These are phyloP conservation scores for Myotis myotis DNA, from an alignment of 2,797 vertebrate genomes.

Conservation along the genomic window DNA sequence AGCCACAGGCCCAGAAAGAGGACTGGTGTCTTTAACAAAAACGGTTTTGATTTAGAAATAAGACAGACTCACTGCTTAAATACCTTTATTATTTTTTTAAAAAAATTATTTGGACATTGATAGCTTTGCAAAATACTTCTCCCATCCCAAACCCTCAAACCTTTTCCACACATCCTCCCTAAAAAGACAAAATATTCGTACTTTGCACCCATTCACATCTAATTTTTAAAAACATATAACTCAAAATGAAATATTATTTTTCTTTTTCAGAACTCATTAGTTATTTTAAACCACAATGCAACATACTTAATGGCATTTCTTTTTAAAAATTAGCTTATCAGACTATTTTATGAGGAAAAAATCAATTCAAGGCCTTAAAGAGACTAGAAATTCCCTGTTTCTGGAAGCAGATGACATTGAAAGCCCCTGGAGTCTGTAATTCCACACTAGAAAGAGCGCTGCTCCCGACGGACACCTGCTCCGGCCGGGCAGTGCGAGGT, in stretches of 20 bases:
- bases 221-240: conserved; percentile 77
- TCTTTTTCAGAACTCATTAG: conserved; percentile 41
- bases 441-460: conserved; percentile 8
- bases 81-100: conserved; percentile 80
- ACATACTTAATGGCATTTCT: conserved; percentile 69
- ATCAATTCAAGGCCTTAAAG: conserved; percentile 72
- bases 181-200: conserved; percentile 74
- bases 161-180: conserved; percentile 68
- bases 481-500: not conserved
- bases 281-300: conserved; percentile 71
- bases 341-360: conserved; percentile 73
- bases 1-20: not conserved
- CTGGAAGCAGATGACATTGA: conserved; percentile 33
- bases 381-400: conserved; percentile 69
- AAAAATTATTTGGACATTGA: conserved; percentile 83
- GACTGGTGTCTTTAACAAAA: not conserved
- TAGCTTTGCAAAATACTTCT: conserved; percentile 79
- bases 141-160: conserved; percentile 63
- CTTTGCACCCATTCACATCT: conserved; percentile 68
- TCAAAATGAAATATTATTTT: conserved; percentile 73
- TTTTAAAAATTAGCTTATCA: conserved; percentile 76
- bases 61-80: conserved; percentile 75
- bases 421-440: conserved; percentile 1
- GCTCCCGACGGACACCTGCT: not conserved
- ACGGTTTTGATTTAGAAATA: conserved; percentile 24